phyloP scores from a whole-genome alignment of 2,113 vertebrate genomes.

The Planiliza haematocheilus region DNA sequence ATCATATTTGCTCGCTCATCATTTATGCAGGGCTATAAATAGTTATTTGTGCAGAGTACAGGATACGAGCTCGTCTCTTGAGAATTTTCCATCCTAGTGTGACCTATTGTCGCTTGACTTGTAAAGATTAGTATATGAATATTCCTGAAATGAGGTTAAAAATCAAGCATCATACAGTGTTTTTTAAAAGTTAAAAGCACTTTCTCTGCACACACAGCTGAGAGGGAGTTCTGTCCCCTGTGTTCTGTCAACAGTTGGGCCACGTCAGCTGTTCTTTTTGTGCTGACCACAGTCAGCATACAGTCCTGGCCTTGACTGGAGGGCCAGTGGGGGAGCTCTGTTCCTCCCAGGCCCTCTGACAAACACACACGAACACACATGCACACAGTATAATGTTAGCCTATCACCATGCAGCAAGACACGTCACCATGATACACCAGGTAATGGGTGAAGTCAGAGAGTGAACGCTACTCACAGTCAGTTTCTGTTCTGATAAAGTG shows the following conservation, averaged over 20 bases:
- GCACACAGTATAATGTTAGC: conserved; percentile 4
- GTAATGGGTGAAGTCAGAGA: conserved; percentile 27
- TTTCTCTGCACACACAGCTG: conserved; percentile 29
- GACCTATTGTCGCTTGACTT: conserved; percentile 16
- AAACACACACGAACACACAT: conserved; percentile 11
- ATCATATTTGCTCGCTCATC: conserved; percentile 64
- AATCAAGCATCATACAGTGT: neutral
- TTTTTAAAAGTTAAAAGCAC: conserved; percentile 1
- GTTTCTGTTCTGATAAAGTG: conserved; percentile 1
- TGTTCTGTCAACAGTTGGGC: conserved; percentile 63
- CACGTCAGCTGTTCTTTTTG: conserved; percentile 78
- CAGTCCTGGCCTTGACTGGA: conserved; percentile 59
- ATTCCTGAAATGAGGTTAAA: neutral
- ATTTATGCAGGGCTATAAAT: conserved; percentile 59
- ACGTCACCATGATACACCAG: conserved; percentile 15
- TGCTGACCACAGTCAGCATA: conserved; percentile 71
- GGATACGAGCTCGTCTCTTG: neutral
- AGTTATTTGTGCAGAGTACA: conserved; percentile 14
- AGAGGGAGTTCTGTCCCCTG: conserved; percentile 43
- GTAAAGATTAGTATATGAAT: neutral
- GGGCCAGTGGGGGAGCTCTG: conserved; percentile 40
- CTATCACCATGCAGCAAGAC: conserved; percentile 5
- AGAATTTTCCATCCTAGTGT: neutral
- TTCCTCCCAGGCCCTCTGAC: conserved; percentile 27
- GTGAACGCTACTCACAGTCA: neutral